A percentile compares a stretch with the other conserved stretches of the same genome.
Evolutionary conservation across 2,113 vertebrate genomes (phyloP).

Genomic region (Nipponia nippon): DNA sequence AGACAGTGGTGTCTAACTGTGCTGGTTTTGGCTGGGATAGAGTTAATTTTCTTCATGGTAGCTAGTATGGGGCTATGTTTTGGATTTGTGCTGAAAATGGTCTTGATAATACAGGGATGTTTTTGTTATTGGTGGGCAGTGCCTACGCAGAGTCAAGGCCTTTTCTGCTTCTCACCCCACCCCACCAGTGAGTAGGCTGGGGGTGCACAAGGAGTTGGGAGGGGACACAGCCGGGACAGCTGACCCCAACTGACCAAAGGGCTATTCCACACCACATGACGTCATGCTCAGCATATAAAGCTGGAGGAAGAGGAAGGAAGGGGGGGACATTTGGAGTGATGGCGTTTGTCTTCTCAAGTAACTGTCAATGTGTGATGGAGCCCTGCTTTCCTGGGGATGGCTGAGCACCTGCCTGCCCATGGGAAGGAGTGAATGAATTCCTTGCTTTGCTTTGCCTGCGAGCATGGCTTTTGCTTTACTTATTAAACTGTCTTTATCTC

Average conservation of each 20-base stretch:
- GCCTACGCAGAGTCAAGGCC: background rate
- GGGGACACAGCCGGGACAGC: background rate
- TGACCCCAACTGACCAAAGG: background rate
- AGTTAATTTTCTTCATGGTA: background rate
- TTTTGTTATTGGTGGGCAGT: background rate
- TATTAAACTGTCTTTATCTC: background rate
- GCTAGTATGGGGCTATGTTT: background rate
- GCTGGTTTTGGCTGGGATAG: background rate
- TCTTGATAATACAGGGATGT: background rate
- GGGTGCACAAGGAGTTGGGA: background rate
- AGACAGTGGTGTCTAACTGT: background rate
- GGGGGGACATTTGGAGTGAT: background rate
- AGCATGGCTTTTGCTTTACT: background rate
- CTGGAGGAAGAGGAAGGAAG: background rate
- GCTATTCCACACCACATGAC: background rate
- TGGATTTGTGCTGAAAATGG: background rate
- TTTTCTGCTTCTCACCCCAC: background rate
- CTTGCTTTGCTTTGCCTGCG: background rate
- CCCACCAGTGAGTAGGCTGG: background rate
- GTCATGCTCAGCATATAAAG: background rate
- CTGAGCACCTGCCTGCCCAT: background rate
- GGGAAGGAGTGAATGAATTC: background rate
- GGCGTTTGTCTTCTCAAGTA: background rate
- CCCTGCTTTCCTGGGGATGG: background rate
- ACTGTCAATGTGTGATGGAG: background rate